Base-by-base conservation (phyloP, 2,888 invertebrate species). In the Rhagophthalmus giganteus region DNA sequence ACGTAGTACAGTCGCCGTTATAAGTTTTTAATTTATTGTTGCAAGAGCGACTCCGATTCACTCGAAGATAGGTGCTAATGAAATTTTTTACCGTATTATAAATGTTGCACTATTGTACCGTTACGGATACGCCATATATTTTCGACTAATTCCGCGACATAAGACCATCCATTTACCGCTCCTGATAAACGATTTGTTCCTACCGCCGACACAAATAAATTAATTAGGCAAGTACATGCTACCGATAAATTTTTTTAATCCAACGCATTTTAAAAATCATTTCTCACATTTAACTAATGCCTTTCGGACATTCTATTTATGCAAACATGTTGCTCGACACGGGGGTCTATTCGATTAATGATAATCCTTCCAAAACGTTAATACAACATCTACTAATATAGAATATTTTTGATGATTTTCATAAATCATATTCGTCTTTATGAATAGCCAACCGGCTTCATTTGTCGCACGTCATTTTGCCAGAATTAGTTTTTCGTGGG, bases 1-100 rank as follows among this genome's bases (percentile, higher is more conserved):
- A 30, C 34, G 34, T 26, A 35, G 49, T 54, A 54, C 49, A 54
- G 48, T 54, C 48, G 38, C 34, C 38, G 42, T 38, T 54, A 53
- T 33, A 53, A 53, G 41, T 47, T 30, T 27, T 26, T 52, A 41
- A 46, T 39, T 41, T 46, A 52, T 35, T 31, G 12, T 47, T 30
- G 31, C 15, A 37, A 37, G 42, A 24, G 39, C 20, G 25, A 27
- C 13, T 38, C 38, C 30, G 39, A 51, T 51, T 46, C 39, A 35
- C 15, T 34, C 15, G 27, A 34, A 24, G 31, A 33, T 44, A 51
- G 45, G 45, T 46, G 51, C 46, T 51, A 51, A 51, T 51, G 45
- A 45, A 46, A 45, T 40, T 3, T 49, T 48, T 50, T 41, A 44
- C 42, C 42, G 37, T 44, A 44, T 37, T 39, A 39, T 38, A 39